Conservation (phyloP, 2,113 vertebrate genomes). For the Machaerirhynchus nigripectus region DNA sequence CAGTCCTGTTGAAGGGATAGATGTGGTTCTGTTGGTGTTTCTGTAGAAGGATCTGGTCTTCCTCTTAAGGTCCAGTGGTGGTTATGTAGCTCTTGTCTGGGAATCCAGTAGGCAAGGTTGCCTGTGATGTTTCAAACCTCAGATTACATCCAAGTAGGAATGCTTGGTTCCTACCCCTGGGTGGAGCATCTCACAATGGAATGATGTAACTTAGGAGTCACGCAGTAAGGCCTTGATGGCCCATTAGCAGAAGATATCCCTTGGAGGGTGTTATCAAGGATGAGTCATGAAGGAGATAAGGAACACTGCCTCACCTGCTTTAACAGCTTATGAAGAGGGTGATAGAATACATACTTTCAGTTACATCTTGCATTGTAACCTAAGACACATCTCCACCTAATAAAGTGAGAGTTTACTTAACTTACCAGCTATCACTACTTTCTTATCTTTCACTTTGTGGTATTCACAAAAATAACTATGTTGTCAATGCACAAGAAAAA, state of each 20-base stretch:
- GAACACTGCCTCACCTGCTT: not conserved
- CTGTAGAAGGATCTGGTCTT: not conserved
- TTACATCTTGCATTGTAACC: not conserved
- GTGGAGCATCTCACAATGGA: not conserved
- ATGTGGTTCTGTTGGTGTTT: not conserved
- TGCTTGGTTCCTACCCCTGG: not conserved
- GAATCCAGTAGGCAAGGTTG: not conserved
- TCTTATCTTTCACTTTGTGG: not conserved
- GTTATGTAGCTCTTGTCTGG: not conserved
- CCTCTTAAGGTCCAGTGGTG: not conserved
- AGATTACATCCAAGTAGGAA: not conserved
- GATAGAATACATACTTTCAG: not conserved
- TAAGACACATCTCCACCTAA: not conserved
- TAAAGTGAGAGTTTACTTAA: not conserved
- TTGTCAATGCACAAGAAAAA: not conserved
- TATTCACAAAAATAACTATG: not conserved
- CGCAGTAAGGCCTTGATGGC: not conserved
- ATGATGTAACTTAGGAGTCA: not conserved
- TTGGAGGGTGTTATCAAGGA: not conserved
- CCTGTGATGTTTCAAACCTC: not conserved
- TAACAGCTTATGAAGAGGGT: not conserved
- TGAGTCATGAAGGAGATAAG: not conserved
- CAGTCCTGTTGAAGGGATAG: not conserved
- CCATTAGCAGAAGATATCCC: not conserved
- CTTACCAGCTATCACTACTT: not conserved